Base-by-base conservation (phyloP, 2,888 invertebrate species). In the Cheilosia soror region DNA sequence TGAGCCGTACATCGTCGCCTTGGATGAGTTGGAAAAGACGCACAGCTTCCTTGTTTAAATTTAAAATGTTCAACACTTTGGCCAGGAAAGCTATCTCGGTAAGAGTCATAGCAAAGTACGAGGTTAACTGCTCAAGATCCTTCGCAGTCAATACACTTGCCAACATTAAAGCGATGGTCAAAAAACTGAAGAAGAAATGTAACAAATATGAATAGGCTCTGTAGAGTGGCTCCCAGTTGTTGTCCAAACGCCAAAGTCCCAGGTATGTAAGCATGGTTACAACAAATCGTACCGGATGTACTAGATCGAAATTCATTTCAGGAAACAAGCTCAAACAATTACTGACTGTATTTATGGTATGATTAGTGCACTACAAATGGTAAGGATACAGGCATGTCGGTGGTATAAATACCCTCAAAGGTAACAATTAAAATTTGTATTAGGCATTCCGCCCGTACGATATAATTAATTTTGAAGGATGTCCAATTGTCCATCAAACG, bases 1-100 rank as follows among this genome's bases (percentile, higher is more conserved):
- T 9, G 3, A 57, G 2, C 1, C 4, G 2, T 4, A 58, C 11
- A 3, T 31, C 29, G 0, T 42, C 29, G 15, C 29, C n/a, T 31
- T 78, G 25, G 3, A 83, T 27, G 11, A 73, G 42, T 6, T 58
- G 29, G 37, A 90, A 85, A 4, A 89, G 87, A 13, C 68, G 47
- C 49, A 87, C 84, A 0, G 89, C 89, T 7, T 65, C 49, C 0
- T 33, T 57, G 5, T 88, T 75, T 0, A 88, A 53, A 11, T 75
- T 40, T 86, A 90, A 89, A 37, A 90, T 90, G 60, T 90, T 90
- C 0, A 89, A 37, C 2, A 90, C 87, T 81, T 91, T 90, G 5
- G 90, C 71, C 5, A 89, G 57, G 3, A 89, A 69, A 0, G 88
- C 88, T 37, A 87, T 72, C 63, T 90, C 89, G 0, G 91, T 89